Percentiles rank a stretch among this genome's conserved stretches.
phyloP scores from a whole-genome alignment of 2,113 vertebrate species.

The Oreotragus oreotragus region DNA sequence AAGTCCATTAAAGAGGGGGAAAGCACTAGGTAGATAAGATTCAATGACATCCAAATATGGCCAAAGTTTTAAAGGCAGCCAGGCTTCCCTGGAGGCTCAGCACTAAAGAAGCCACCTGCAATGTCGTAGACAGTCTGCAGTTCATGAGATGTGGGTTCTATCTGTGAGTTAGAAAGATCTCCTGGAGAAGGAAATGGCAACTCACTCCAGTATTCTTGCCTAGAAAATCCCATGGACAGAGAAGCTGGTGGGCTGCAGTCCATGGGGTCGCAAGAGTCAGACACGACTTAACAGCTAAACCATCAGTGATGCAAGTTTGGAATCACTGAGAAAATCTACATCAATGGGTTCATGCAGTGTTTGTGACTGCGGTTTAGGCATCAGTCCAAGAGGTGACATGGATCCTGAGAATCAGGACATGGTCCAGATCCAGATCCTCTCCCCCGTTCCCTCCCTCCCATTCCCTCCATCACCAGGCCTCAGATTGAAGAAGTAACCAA shows the following conservation, averaged over 20 bases:
- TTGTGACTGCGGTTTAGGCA: too few relatives aligned
- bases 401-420: background rate
- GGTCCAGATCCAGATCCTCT: background rate
- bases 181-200: background rate
- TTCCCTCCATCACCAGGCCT: background rate
- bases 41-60: background rate
- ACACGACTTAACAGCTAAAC: background rate
- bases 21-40: background rate
- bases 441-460: accelerated
- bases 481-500: background rate
- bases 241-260: background rate
- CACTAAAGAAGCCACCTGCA: background rate
- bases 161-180: background rate
- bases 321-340: background rate
- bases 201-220: background rate
- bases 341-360: background rate
- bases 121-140: background rate
- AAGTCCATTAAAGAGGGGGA: background rate
- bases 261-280: background rate
- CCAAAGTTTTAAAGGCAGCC: background rate
- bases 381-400: background rate
- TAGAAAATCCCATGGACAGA: background rate
- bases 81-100: background rate
- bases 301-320: background rate
- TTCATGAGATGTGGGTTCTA: background rate